These are phyloP conservation scores for Tribolium castaneum DNA, from an alignment of 1,140 invertebrate genomes.

Conservation along the genomic window DNA sequence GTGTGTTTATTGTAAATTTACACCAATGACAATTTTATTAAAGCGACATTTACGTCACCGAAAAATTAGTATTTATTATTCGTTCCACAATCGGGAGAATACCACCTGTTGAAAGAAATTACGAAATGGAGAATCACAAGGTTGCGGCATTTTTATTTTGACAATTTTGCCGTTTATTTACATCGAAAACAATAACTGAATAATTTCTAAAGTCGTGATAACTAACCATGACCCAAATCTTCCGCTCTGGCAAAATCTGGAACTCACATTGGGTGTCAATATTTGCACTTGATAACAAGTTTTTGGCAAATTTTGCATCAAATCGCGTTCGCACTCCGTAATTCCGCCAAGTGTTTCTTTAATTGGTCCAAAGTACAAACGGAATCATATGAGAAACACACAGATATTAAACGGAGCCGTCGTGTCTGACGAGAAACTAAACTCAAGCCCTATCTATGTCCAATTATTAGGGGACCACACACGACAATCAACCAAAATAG, in stretches of 20 bases:
- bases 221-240: background rate
- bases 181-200: background rate
- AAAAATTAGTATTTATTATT: background rate
- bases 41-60: background rate
- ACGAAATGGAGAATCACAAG: background rate
- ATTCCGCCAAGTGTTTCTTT: constrained; percentile 13
- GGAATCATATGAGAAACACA: constrained; percentile 25
- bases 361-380: constrained; percentile 31
- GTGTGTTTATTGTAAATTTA: background rate
- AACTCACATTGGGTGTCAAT: background rate
- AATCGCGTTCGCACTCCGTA: background rate
- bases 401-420: constrained; percentile 10
- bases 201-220: background rate
- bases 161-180: background rate
- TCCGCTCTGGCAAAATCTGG: background rate
- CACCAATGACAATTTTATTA: background rate
- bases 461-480: background rate
- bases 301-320: background rate
- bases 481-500: background rate
- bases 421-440: constrained; percentile 10
- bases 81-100: background rate
- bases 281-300: background rate
- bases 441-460: background rate
- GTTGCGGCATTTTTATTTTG: background rate
- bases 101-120: background rate